phyloP scores from a whole-genome alignment of 2,797 vertebrate genomes.

The Garrulus glandarius region DNA sequence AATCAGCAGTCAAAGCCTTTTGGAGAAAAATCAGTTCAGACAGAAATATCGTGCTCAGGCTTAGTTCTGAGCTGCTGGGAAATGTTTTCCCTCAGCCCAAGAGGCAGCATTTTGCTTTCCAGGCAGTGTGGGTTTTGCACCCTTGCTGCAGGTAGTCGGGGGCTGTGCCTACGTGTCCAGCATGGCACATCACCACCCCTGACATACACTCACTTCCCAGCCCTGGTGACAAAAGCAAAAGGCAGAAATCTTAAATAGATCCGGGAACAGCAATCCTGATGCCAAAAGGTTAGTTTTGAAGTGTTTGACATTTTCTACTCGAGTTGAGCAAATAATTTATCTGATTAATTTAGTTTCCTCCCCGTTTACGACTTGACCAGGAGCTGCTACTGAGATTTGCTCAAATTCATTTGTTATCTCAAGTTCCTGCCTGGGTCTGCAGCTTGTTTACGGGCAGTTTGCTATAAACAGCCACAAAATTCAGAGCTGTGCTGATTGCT shows the following conservation, averaged over 20 bases:
- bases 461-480: background rate
- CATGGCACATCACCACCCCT: background rate
- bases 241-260: constrained; percentile 46
- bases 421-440: constrained; percentile 5
- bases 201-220: background rate
- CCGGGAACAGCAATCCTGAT: constrained; percentile 31
- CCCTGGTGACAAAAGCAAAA: constrained; percentile 39
- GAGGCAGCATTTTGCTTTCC: background rate
- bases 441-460: constrained; percentile 8
- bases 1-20: background rate
- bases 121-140: background rate
- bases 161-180: background rate
- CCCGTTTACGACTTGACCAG: background rate
- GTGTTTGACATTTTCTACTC: constrained; percentile 54
- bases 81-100: background rate
- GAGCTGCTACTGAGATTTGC: constrained; percentile 49
- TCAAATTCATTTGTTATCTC: constrained; percentile 54
- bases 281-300: constrained; percentile 60
- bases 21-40: background rate
- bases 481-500: background rate
- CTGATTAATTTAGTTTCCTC: constrained; percentile 62
- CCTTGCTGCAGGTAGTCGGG: background rate
- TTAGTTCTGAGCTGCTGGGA: background rate
- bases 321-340: constrained; percentile 59
- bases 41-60: background rate